Base-by-base conservation (phyloP, 2,113 vertebrate species). In the Rattus norvegicus region DNA sequence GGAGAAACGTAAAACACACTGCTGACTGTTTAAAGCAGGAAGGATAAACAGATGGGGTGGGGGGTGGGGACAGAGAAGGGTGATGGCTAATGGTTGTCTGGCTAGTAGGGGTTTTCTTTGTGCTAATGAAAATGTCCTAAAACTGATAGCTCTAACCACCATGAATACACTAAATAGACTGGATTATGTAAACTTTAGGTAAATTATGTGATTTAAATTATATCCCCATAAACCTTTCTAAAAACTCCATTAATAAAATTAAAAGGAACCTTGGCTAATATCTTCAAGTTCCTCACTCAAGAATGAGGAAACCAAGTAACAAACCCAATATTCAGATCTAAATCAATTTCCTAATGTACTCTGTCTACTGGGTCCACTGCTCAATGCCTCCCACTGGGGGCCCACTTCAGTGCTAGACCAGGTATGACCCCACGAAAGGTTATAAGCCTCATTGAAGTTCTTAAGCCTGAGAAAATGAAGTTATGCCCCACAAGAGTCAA, bases 221-320 rank as follows among this genome's bases (percentile, higher is more conserved):
- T 16, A 87, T 33, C 14, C 87, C 90, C 65, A 72, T 19, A 76
- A 88, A 73, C 43, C 36, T 81, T 7, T 61, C 88, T 33, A 69
- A 69, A 61, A 88, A 77, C 80, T 56, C n/a, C 3, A 26, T 63
- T 88, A 93, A 86, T 49, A 16, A 86, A 91, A 77, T 83, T 80
- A 75, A 88, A 81, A 84, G 52, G 28, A 52, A 76, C 28, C 26
- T 89, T 85, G 70, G 33, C 39, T 73, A 75, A 59, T 36, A 91
- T 52, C 65, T 81, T 72, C 33, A 76, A 87, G 65, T 70, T 86
- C 61, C 33, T 77, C 61, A 80, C 63, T 84, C 33, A 63, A 90
- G 79, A 24, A 12, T 65, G n/a, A 96, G 43, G 77, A 93, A 81
- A 43, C 47, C 72, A 36, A 73, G 83, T 73, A 11, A 39, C 0